Evolutionary conservation across 2,888 invertebrate species (phyloP).

Genomic region (Epinotia nisella): DNA sequence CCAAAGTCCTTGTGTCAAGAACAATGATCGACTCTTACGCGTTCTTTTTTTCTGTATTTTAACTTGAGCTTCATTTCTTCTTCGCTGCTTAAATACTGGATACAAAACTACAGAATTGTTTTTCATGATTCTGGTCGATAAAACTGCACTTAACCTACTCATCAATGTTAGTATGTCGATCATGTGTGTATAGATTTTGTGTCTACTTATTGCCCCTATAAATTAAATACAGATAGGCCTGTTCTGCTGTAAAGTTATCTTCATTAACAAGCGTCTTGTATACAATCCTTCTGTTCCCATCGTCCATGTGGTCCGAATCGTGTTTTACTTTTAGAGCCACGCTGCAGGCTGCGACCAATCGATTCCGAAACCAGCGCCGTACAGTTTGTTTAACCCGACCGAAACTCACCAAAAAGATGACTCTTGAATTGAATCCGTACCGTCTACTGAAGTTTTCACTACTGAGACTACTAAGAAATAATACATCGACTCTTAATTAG

Average conservation of each 20-base stretch:
- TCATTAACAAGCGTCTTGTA: slow-evolving; percentile 17
- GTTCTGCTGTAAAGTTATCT: background rate
- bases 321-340: slow-evolving; percentile 59
- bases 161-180: too few species aligned
- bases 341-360: slow-evolving; percentile 66
- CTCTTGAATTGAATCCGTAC: slow-evolving; percentile 75
- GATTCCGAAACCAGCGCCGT: slow-evolving; percentile 70
- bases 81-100: too few species aligned
- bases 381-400: slow-evolving; percentile 78
- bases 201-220: too few species aligned
- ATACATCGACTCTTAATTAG: slow-evolving; percentile 52
- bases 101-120: too few species aligned
- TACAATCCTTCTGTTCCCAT: slow-evolving; percentile 38
- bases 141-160: too few species aligned
- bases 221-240: too few species aligned
- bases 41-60: too few species aligned
- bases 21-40: too few species aligned
- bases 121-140: too few species aligned
- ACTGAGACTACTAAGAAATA: background rate
- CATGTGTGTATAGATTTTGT: too few species aligned
- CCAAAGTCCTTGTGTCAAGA: too few species aligned
- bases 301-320: slow-evolving; percentile 46
- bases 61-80: too few species aligned
- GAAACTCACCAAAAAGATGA: slow-evolving; percentile 77
- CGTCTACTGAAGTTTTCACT: slow-evolving; percentile 45